Evolutionary conservation across 1,140 invertebrate genomes (phyloP).

Genomic region (Papilio glaucus): DNA sequence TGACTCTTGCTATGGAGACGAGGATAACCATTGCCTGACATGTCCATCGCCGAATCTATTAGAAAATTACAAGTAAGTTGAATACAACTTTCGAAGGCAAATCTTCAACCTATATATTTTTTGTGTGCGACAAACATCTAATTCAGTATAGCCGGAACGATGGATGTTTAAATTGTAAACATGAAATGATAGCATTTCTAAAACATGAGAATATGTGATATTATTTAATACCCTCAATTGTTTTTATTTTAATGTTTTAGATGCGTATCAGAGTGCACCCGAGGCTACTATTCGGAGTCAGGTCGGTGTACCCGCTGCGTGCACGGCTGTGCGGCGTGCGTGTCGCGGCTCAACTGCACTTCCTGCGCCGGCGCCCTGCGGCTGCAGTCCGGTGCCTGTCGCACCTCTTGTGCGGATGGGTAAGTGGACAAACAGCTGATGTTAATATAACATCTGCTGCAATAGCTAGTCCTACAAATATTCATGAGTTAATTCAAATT

Average conservation of each 20-base stretch:
- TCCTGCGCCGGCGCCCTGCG: conserved; percentile 88
- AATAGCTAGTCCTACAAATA: no score
- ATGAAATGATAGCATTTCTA: no score
- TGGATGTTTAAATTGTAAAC: no score
- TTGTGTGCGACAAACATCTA: neutral
- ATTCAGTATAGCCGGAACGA: no score
- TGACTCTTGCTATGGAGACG: conserved; percentile 88
- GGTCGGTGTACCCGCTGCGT: conserved; percentile 89
- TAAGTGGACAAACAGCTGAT: conserved; percentile 44
- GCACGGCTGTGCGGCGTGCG: conserved; percentile 90
- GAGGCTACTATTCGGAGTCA: conserved; percentile 88
- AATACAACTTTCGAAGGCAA: neutral
- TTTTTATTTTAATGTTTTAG: conserved; percentile 60
- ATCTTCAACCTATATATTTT: neutral
- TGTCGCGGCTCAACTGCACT: conserved; percentile 90
- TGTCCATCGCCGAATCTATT: conserved; percentile 87
- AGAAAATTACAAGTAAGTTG: conserved; percentile 84
- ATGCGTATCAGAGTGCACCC: conserved; percentile 89
- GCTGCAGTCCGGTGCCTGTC: conserved; percentile 91
- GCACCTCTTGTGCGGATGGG: conserved; percentile 87
- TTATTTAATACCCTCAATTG: no score
- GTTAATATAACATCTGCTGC: neutral
- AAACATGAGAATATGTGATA: no score
- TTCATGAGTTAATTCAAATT: no score
- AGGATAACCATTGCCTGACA: conserved; percentile 87